Base-by-base conservation (phyloP, 2,113 vertebrate genomes). In the Scomber scombrus region DNA sequence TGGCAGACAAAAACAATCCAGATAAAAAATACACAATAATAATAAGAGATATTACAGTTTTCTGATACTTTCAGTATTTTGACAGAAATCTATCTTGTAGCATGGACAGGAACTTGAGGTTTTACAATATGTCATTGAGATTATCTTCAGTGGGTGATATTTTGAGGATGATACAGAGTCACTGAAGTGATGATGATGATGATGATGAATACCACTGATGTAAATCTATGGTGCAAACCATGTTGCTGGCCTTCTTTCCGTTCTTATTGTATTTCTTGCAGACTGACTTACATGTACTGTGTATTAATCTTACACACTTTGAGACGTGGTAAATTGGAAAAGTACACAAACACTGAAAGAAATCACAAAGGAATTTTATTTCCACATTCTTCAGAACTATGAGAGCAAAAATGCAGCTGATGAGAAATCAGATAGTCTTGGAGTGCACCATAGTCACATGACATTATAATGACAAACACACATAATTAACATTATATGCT, bases 41-140 rank as follows among this genome's bases (percentile, higher is more conserved):
- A 81, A 68, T 16, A 76, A 82, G 64, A 82, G 77, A 91, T 82
- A 89, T 85, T 84, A 90, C 78, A 90, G 81, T 82, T 90, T 84
- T 90, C 31, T 82, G 79, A 89, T 80, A 77, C 62, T 80, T 85
- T 72, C 71, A 82, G 29, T 89, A 86, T 88, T 84, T 80, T 75
- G 55, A 85, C 76, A 80, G 76, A 87, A 56, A 78, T 72, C 31
- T 70, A 76, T 78, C 72, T 89, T 61, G 83, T 74, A 80, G 71
- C 50, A 45, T 75, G 72, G 46, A 75, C 18, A 82, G 55, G 64
- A 75, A 78, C 64, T 58, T 77, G 75, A 87, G 62, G 84, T 84
- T 84, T 83, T 84, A 26, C 80, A 90, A 78, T 63, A 79, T 67
- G 73, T 61, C 3, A 52, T 62, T 61, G 55, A 29, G 2, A 66